These are phyloP conservation scores for Sesia bembeciformis DNA, from an alignment of 2,888 invertebrate genomes.

Conservation along the genomic window DNA sequence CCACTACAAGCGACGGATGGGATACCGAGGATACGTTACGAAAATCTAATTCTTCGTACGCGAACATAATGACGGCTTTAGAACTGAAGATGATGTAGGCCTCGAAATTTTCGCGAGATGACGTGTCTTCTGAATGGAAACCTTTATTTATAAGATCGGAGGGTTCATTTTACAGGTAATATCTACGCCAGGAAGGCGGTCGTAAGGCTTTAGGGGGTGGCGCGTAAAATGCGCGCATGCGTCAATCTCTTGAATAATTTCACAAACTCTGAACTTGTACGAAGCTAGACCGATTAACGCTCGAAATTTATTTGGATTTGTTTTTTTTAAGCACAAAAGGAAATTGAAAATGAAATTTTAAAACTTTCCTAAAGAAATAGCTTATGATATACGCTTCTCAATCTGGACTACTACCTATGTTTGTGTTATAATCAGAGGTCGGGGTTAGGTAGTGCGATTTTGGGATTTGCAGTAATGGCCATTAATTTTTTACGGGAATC, in stretches of 20 bases:
- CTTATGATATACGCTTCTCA: too few species aligned
- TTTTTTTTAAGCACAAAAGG: too few species aligned
- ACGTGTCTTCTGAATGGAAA: constrained; percentile 26
- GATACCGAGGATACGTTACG: constrained; percentile 45
- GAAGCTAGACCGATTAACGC: constrained; percentile 24
- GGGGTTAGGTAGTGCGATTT: too few species aligned
- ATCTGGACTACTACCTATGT: too few species aligned
- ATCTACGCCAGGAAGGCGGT: constrained; percentile 57
- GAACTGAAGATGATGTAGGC: constrained; percentile 52
- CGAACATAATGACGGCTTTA: constrained; percentile 67
- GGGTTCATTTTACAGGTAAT: constrained; percentile 56
- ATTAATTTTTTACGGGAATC: too few species aligned
- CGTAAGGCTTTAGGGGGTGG: constrained; percentile 72
- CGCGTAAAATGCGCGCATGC: constrained; percentile 69
- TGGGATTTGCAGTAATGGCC: too few species aligned
- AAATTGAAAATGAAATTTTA: too few species aligned
- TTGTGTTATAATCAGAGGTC: too few species aligned
- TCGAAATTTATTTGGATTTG: neutral
- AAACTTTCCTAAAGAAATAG: too few species aligned
- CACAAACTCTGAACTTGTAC: constrained; percentile 45
- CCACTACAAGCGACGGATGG: constrained; percentile 25
- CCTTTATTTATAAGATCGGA: constrained; percentile 42
- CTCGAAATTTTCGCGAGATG: constrained; percentile 47
- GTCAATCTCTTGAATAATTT: constrained; percentile 51
- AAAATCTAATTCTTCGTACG: constrained; percentile 64